Conservation (phyloP, 2,888 invertebrate species). For the Lasioglossum pauxillum region DNA sequence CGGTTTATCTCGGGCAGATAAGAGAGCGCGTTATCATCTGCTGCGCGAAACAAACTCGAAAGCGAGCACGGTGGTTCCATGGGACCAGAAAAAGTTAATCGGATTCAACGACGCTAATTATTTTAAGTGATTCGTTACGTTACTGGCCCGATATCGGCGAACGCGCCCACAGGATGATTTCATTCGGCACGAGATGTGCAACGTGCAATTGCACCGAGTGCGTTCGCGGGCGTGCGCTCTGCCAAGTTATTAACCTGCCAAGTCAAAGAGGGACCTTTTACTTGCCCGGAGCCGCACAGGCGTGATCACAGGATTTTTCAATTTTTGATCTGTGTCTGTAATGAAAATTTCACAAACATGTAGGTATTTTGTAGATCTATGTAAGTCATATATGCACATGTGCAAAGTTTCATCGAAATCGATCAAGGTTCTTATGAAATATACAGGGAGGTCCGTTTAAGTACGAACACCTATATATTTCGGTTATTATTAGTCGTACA, state of each 20-base stretch:
- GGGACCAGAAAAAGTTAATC: not conserved
- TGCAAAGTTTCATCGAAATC: too few relatives aligned
- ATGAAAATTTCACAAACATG: too few relatives aligned
- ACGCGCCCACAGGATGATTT: slow-evolving; percentile 22
- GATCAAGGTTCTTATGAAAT: too few relatives aligned
- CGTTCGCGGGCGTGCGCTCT: not conserved
- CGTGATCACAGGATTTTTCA: not conserved
- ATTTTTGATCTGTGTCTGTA: not conserved
- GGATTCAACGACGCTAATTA: slow-evolving; percentile 33
- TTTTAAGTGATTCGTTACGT: slow-evolving; percentile 25
- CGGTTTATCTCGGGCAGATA: slow-evolving; percentile 26
- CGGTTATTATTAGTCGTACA: too few relatives aligned
- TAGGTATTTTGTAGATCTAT: too few relatives aligned
- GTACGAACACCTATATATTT: too few relatives aligned
- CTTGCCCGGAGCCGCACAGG: too few relatives aligned
- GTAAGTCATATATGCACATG: too few relatives aligned
- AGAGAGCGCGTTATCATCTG: not conserved
- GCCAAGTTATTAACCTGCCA: not conserved
- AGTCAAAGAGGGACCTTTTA: not conserved
- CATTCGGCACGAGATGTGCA: slow-evolving; percentile 26
- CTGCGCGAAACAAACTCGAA: not conserved
- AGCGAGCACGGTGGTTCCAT: not conserved
- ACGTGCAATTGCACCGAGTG: not conserved
- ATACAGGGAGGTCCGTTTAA: too few relatives aligned
- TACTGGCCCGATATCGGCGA: not conserved